Evolutionary conservation across 2,797 vertebrate genomes (phyloP).

Genomic region (Chaetodon trifasciatus): DNA sequence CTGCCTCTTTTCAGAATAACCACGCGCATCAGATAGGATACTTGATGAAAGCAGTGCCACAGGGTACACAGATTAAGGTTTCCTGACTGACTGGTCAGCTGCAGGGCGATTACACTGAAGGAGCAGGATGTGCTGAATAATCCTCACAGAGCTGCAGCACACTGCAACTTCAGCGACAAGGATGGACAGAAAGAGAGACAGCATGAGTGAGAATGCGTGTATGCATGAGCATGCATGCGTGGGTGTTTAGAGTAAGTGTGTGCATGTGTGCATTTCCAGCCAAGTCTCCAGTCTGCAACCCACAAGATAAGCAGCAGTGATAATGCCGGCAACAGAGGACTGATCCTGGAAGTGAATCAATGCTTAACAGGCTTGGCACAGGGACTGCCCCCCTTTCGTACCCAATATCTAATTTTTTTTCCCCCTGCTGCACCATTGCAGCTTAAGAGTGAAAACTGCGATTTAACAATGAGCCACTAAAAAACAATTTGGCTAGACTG

Average conservation of each 20-base stretch:
- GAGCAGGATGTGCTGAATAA: slow-evolving; percentile 41
- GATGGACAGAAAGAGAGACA: neutral
- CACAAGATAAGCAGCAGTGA: slow-evolving; percentile 75
- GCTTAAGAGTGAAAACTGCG: slow-evolving; percentile 48
- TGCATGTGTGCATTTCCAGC: slow-evolving; percentile 38
- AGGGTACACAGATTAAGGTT: slow-evolving; percentile 31
- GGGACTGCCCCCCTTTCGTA: slow-evolving; percentile 24
- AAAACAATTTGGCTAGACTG: slow-evolving; percentile 53
- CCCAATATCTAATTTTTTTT: slow-evolving; percentile 17
- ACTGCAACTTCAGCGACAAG: slow-evolving; percentile 46
- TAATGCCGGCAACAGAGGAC: slow-evolving; percentile 66
- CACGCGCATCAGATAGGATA: slow-evolving; percentile 28
- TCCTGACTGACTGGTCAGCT: slow-evolving; percentile 55
- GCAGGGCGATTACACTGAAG: slow-evolving; percentile 29
- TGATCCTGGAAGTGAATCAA: slow-evolving; percentile 66
- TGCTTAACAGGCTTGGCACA: slow-evolving; percentile 68
- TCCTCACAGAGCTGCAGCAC: slow-evolving; percentile 29
- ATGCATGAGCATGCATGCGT: slow-evolving; percentile 23
- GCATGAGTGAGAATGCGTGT: neutral
- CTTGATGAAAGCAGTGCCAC: slow-evolving; percentile 16
- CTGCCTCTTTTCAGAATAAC: slow-evolving; percentile 13
- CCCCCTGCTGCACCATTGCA: slow-evolving; percentile 25
- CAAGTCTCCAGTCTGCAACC: slow-evolving; percentile 72
- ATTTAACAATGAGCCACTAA: slow-evolving; percentile 54
- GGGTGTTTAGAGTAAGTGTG: slow-evolving; percentile 30